Percentiles rank a stretch among this genome's conserved stretches.
These are phyloP conservation scores for Nasonia giraulti DNA, from an alignment of 1,140 invertebrate genomes.

Conservation along the genomic window DNA sequence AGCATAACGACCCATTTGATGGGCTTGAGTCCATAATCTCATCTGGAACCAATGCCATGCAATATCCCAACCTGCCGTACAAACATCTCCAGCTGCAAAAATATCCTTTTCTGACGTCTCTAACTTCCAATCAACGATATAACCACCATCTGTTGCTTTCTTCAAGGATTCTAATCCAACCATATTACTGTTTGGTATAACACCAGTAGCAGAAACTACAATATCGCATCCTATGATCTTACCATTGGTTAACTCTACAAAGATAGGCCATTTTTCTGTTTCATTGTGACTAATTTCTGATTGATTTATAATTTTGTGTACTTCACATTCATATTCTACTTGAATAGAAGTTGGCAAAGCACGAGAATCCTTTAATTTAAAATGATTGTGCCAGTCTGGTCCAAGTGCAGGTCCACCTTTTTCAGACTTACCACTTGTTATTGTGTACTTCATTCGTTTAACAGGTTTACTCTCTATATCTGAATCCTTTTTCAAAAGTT, in stretches of 20 bases:
- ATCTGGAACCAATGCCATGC: constrained; percentile 96
- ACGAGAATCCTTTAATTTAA: constrained; percentile 67
- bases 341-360: constrained; percentile 59
- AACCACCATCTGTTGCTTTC: constrained; percentile 82
- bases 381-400: constrained; percentile 92
- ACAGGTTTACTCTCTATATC: constrained; percentile 58
- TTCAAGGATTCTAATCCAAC: constrained; percentile 76
- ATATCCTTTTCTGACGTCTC: constrained; percentile 86
- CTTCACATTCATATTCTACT: constrained; percentile 84
- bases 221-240: constrained; percentile 90
- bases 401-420: constrained; percentile 90
- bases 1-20: constrained; percentile 97
- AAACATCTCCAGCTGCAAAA: constrained; percentile 97
- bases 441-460: constrained; percentile 82
- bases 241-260: constrained; percentile 85
- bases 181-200: constrained; percentile 82
- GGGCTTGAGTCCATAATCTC: constrained; percentile 97
- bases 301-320: constrained; percentile 74
- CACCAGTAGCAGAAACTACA: constrained; percentile 96
- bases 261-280: constrained; percentile 79
- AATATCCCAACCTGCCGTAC: constrained; percentile 84
- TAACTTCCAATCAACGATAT: constrained; percentile 91
- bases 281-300: constrained; percentile 57
- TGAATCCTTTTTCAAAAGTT: constrained; percentile 63
- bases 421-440: constrained; percentile 73